Evolutionary conservation across 2,888 invertebrate species (phyloP).

Genomic region (Lasioglossum marginatum): DNA sequence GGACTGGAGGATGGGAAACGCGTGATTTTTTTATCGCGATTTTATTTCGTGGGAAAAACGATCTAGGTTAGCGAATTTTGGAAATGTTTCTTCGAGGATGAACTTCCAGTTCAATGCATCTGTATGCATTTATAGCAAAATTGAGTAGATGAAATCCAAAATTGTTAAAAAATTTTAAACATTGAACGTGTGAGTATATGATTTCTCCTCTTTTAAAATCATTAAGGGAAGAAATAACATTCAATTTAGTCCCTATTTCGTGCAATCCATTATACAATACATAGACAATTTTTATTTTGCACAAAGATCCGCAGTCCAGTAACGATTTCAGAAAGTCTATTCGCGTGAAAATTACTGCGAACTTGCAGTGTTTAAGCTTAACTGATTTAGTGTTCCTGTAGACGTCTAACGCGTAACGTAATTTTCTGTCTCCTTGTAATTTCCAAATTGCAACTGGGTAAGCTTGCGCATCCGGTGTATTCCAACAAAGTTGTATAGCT

Average conservation of each 20-base stretch:
- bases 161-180: no score
- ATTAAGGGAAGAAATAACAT: no score
- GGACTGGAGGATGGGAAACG: not conserved
- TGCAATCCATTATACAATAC: no score
- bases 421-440: not conserved
- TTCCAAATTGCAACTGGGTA: not conserved
- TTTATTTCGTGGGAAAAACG: conserved; percentile 1
- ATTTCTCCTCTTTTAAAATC: no score
- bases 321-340: not conserved
- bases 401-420: not conserved
- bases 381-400: not conserved
- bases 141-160: no score
- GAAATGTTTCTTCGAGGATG: not conserved
- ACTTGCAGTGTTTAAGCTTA: not conserved
- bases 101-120: no score
- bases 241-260: no score
- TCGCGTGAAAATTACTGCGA: not conserved
- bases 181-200: no score
- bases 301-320: no score
- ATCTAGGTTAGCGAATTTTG: not conserved
- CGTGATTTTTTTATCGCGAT: not conserved
- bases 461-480: not conserved
- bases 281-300: no score
- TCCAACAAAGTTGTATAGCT: not conserved
- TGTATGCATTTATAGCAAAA: no score